A percentile compares a stretch with the other conserved stretches of the same genome.
phyloP scores from a whole-genome alignment of 2,797 vertebrate genomes.

The Podargus strigoides region DNA sequence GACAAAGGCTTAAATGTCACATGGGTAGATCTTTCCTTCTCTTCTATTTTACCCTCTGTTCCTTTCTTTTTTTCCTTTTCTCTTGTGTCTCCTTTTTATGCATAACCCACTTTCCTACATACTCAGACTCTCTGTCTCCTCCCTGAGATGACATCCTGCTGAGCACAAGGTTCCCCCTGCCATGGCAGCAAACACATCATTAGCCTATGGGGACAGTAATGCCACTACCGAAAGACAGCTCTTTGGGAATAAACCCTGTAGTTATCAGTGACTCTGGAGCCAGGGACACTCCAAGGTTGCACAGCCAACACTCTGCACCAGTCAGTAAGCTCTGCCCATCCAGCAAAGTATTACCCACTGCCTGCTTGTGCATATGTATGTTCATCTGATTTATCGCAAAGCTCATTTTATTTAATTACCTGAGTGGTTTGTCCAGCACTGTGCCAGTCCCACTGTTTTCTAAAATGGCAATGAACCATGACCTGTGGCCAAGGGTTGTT shows the following conservation, averaged over 20 bases:
- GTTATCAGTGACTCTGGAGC: background rate
- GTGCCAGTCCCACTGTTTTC: conserved; percentile 4
- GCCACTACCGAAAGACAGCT: background rate
- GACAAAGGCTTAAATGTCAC: background rate
- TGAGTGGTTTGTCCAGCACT: background rate
- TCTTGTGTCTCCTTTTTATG: background rate
- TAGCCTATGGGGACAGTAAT: background rate
- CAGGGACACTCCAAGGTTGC: background rate
- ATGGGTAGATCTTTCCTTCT: background rate
- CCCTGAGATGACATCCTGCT: background rate
- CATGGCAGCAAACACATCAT: background rate
- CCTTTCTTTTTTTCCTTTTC: background rate
- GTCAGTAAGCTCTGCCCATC: background rate
- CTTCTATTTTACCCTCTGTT: background rate
- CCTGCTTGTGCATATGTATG: background rate
- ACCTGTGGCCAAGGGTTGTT: conserved; percentile 52
- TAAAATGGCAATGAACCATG: conserved; percentile 10
- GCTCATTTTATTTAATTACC: conserved; percentile 3
- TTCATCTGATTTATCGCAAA: background rate
- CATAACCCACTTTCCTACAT: background rate
- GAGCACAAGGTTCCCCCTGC: background rate
- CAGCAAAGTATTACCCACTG: background rate
- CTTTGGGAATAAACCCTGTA: rapidly evolving
- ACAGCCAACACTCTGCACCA: background rate
- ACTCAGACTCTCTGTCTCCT: background rate